Conservation (phyloP, 1,140 invertebrate genomes). For the Pseudoatta argentina region DNA sequence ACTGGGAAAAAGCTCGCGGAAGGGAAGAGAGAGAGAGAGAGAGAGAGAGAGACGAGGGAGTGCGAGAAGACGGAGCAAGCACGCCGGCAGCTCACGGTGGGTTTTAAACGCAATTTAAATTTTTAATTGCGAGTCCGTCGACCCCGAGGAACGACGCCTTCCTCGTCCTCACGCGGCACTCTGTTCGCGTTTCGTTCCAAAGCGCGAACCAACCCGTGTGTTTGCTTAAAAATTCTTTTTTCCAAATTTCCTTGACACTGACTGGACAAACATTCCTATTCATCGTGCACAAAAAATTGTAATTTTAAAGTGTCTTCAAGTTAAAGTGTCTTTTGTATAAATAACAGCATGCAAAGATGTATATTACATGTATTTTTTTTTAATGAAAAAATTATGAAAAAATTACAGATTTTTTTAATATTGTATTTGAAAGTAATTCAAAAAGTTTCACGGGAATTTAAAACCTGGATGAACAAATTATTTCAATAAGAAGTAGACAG, state of each 20-base stretch:
- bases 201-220: background rate
- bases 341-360: too few relatives aligned
- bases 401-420: too few relatives aligned
- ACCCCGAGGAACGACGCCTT: slow-evolving; percentile 69
- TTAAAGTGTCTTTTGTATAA: background rate
- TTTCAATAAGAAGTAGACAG: too few relatives aligned
- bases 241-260: background rate
- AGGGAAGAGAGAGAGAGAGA: background rate
- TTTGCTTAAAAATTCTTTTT: background rate
- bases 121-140: slow-evolving; percentile 82
- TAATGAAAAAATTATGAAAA: too few relatives aligned
- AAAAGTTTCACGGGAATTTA: too few relatives aligned
- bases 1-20: slow-evolving; percentile 49
- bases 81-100: slow-evolving; percentile 68
- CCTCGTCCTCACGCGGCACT: background rate
- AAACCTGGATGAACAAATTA: too few relatives aligned
- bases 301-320: background rate
- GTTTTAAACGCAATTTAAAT: slow-evolving; percentile 82
- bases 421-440: too few relatives aligned
- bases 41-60: background rate
- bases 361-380: too few relatives aligned
- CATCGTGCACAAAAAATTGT: too few relatives aligned
- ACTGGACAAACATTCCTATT: background rate
- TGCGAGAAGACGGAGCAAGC: slow-evolving; percentile 8
- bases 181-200: slow-evolving; percentile 7